Base-by-base conservation (phyloP, 2,113 vertebrate genomes). In the Eclectus roratus region DNA sequence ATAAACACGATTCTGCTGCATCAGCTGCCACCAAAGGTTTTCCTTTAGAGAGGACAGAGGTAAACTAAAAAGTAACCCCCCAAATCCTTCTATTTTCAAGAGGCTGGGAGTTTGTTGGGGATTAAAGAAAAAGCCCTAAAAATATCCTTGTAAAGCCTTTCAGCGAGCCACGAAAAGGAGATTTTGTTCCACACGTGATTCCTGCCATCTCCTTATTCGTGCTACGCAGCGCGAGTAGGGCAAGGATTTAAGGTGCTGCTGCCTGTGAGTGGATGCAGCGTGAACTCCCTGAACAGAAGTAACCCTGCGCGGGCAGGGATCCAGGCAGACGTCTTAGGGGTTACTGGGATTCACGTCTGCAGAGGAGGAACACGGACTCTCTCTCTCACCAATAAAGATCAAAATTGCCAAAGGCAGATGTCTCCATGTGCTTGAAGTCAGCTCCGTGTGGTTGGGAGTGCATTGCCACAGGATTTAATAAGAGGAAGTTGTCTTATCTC, bases 291-390 rank as follows among this genome's bases (percentile, higher is more conserved):
- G 91, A 96, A 93, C 96, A 58, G 56, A 39, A 79, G 95, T 98
- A 97, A 98, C 97, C 94, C 74, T 29, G 73, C 5, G 15, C 70
- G 74, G 89, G 94, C 90, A 96, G 83, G 53, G 91, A 96, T 80
- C 97, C 97, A 98, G 94, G 76, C 97, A 98, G 97, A 97, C 96
- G 17, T 89, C 94, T 79, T 80, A 17, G 80, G 78, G 97, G 97
- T 98, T 97, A 98, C 94, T 97, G 88, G 90, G 92, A 97, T 96
- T 96, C 96, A 96, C 4, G 23, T 4, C 39, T 43, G 50, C 80
- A 85, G 72, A 97, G 79, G 23, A 97, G 96, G 90, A 98, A 96
- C 76, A 65, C 33, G 47, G 93, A 87, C 85, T 47, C 33, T 76
- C 95, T 63, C 49, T 33, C 56, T 56, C 31, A 2, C 68, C 64